Base-by-base conservation (phyloP, 2,797 vertebrate genomes). In the Thalassophryne amazonica region DNA sequence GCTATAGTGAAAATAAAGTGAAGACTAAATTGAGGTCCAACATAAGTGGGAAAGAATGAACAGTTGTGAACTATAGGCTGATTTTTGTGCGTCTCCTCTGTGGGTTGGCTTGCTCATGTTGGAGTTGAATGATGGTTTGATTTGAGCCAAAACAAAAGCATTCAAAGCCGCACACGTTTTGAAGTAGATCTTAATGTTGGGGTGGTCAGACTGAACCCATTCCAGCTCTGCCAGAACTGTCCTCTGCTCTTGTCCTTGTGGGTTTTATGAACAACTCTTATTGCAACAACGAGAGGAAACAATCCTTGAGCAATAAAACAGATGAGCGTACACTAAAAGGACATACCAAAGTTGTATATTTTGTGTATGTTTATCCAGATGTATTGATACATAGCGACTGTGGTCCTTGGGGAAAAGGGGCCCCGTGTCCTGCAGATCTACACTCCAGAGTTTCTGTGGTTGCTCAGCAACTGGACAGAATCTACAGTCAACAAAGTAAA, bases 401-500 rank as follows among this genome's bases (percentile, higher is more conserved):
- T 35, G 47, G 13, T 16, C 30, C 17, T 52, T 35, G 58, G 59
- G 4, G n/a, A n/a, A n/a, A 34, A 29, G 22, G 10, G 38, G 12
- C 31, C 28, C 38, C 24, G 15, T 15, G 28, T 40, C 23, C 30
- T 29, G 25, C 10, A 22, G 46, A 31, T 42, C 3, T 2, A 12
- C 38, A 5, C 40, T 51, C 3, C 1, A 36, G 45, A 20, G 29
- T 34, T 52, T 40, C 15, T 48, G 27, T 12, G 1, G 63, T 83
- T 60, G 66, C 76, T 7, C 6, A 7, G 73, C 60, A 71, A 84
- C 74, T 3, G 9, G 5, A 16, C 36, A 41, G 13, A 58, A 37
- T 40, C 38, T 52, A 54, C 52, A 37, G 55, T 64, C 69, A 75
- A 79, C 73, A 74, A 36, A 52, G 30, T 15, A n/a, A 2, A 14